These are phyloP conservation scores for Theristus sp. DNA, from an alignment of 2,888 invertebrate species.

Conservation along the genomic window DNA sequence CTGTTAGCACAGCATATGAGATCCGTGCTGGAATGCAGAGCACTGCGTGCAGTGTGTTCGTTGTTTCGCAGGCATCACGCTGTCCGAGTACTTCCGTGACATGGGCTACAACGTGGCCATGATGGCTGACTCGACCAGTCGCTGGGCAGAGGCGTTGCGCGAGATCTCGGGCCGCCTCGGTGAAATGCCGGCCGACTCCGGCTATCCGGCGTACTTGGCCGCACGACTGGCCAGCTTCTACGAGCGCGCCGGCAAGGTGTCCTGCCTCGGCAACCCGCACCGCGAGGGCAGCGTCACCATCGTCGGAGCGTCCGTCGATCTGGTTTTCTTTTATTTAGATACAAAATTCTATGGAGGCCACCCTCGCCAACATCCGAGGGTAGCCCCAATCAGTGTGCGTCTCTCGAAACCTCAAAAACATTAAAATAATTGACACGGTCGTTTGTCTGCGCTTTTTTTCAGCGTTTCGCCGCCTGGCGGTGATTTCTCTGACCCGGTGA, in stretches of 20 bases:
- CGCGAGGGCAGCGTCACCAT: slow-evolving; percentile 96
- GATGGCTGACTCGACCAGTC: slow-evolving; percentile 99
- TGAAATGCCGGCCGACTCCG: slow-evolving; percentile 85
- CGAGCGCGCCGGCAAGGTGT: slow-evolving; percentile 92
- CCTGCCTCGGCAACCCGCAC: slow-evolving; percentile 61
- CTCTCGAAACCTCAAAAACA: neutral
- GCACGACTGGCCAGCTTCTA: slow-evolving; percentile 97
- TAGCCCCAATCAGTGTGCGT: too few relatives aligned
- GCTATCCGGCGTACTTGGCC: slow-evolving; percentile 62
- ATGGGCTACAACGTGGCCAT: slow-evolving; percentile 99
- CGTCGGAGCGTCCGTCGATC: slow-evolving; percentile 58
- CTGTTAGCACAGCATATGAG: too few relatives aligned
- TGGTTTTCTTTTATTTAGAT: too few relatives aligned
- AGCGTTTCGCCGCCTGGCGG: slow-evolving; percentile 94
- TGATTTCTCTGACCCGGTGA: slow-evolving; percentile 99
- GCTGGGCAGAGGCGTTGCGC: slow-evolving; percentile 98
- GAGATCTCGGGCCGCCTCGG: slow-evolving; percentile 97
- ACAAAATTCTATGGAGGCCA: too few relatives aligned
- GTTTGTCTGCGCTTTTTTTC: too few relatives aligned
- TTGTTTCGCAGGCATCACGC: slow-evolving; percentile 86
- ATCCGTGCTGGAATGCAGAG: too few relatives aligned
- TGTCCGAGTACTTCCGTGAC: slow-evolving; percentile 90
- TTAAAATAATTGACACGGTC: neutral
- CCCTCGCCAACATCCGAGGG: too few relatives aligned
- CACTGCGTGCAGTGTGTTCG: too few relatives aligned